phyloP scores from a whole-genome alignment of 1,140 invertebrate genomes.

The Goniozus legneri region DNA sequence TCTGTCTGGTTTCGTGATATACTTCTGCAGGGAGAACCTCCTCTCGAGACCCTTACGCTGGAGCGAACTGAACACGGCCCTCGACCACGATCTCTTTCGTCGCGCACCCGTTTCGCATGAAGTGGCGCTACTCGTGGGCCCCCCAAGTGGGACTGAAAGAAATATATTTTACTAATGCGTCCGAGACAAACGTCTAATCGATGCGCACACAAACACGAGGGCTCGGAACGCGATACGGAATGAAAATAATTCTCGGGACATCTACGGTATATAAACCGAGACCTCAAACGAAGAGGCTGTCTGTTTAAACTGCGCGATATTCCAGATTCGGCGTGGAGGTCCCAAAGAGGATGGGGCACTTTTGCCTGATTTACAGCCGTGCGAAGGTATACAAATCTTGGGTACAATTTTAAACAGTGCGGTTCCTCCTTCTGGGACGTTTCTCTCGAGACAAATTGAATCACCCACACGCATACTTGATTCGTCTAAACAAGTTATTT shows the following conservation, averaged over 20 bases:
- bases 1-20: conserved; percentile 91
- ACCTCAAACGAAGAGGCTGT: too few species aligned
- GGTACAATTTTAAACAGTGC: conserved; percentile 37
- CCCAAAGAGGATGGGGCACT: conserved; percentile 26
- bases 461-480: too few species aligned
- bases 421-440: too few species aligned
- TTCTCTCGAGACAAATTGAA: too few species aligned
- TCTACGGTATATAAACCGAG: too few species aligned
- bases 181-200: too few species aligned
- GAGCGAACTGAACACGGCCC: conserved; percentile 90
- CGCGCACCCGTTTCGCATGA: conserved; percentile 51
- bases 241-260: too few species aligned
- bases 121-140: conserved; percentile 5
- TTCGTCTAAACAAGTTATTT: too few species aligned
- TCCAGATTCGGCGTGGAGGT: conserved; percentile 1
- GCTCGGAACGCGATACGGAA: neutral
- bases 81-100: conserved; percentile 85
- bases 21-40: conserved; percentile 88
- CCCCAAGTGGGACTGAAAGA: conserved; percentile 1
- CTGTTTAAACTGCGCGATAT: neutral
- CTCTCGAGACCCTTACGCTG: conserved; percentile 88
- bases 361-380: conserved; percentile 35
- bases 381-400: conserved; percentile 38
- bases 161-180: neutral
- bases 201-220: neutral